These are phyloP conservation scores for Oenanthe melanoleuca DNA, from an alignment of 2,113 vertebrate genomes.

Conservation along the genomic window DNA sequence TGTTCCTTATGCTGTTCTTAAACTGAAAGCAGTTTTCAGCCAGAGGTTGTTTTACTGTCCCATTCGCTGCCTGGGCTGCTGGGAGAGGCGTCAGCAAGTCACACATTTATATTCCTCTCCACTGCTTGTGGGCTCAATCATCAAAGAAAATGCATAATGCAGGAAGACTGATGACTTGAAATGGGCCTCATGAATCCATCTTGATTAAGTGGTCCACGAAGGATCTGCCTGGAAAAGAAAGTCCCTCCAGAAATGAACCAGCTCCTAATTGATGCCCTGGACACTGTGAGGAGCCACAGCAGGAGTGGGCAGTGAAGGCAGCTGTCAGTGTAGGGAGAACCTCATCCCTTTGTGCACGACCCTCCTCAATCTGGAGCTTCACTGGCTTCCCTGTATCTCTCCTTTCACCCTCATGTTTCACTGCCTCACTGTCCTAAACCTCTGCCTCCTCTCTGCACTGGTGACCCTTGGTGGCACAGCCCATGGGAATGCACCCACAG, in stretches of 20 bases:
- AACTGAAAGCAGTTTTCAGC: neutral
- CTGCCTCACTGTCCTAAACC: neutral
- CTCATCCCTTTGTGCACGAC: neutral
- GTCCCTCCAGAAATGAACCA: neutral
- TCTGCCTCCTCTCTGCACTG: neutral
- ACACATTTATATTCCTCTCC: conserved; percentile 49
- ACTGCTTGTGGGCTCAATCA: conserved; percentile 11
- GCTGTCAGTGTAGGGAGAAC: neutral
- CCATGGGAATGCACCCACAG: neutral
- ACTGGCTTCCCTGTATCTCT: neutral
- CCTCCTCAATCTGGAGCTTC: neutral
- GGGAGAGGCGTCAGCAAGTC: conserved; percentile 33
- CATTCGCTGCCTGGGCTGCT: neutral
- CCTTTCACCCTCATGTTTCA: neutral
- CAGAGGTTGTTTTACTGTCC: conserved; percentile 34
- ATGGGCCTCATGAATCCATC: conserved; percentile 46
- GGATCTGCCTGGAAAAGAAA: conserved; percentile 28
- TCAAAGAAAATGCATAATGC: conserved; percentile 56
- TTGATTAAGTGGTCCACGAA: conserved; percentile 22
- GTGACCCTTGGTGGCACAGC: neutral
- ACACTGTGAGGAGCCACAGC: neutral
- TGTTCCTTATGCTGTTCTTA: neutral
- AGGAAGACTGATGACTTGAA: conserved; percentile 53
- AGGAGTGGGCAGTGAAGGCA: neutral
- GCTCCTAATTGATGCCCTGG: conserved; percentile 1